phyloP scores from a whole-genome alignment of 2,888 invertebrate species.

The Mimas tiliae region DNA sequence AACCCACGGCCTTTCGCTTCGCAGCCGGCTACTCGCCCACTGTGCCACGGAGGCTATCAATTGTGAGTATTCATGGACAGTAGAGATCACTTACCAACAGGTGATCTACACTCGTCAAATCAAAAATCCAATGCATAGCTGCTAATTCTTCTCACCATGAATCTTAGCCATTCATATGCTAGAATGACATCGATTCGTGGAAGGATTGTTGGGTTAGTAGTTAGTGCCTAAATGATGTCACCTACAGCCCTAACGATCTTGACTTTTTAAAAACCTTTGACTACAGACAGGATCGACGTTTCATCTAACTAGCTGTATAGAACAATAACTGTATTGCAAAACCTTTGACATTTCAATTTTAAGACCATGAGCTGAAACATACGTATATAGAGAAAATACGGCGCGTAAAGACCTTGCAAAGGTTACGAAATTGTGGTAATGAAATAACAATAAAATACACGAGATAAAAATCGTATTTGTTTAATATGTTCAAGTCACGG shows the following conservation, averaged over 20 bases:
- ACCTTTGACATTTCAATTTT: conserved; percentile 2
- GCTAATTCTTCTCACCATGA: background rate
- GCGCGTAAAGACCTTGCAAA: conserved; percentile 11
- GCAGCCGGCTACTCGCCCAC: too few species aligned
- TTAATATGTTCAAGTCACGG: conserved; percentile 16
- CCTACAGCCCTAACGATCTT: background rate
- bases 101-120: too few species aligned
- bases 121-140: too few species aligned
- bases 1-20: too few species aligned
- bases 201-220: background rate
- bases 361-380: conserved; percentile 13
- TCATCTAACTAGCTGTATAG: background rate
- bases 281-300: background rate
- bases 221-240: background rate
- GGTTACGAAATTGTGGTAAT: conserved; percentile 25
- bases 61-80: too few species aligned
- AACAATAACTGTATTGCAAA: background rate
- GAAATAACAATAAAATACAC: conserved; percentile 22
- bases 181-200: background rate
- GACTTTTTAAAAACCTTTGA: background rate
- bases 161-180: background rate
- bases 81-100: too few species aligned
- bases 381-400: conserved; percentile 10
- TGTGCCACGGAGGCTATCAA: too few species aligned
- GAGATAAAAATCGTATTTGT: conserved; percentile 13